Conservation (phyloP, 1,140 invertebrate species). For the Pseudomyrmex flavicornis region DNA sequence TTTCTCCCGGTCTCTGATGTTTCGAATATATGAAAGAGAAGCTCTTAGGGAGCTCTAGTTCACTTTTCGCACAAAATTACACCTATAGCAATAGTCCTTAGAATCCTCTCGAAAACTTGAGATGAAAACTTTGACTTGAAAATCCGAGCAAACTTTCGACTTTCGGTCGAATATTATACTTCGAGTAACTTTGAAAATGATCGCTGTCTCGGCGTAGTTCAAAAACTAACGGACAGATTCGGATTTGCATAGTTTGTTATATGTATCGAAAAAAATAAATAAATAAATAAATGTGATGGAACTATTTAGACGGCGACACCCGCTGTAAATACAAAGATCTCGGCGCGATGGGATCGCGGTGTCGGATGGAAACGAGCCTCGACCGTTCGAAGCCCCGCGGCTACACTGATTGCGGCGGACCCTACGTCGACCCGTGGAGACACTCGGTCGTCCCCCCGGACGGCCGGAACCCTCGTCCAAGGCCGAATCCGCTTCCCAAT, state of each 20-base stretch:
- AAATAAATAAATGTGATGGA: neutral
- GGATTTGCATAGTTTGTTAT: neutral
- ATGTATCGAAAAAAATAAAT: neutral
- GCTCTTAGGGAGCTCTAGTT: too few species aligned
- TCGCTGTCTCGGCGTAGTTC: too few species aligned
- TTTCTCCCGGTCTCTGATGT: too few species aligned
- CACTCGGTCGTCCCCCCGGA: slow-evolving; percentile 40
- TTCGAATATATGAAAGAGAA: too few species aligned
- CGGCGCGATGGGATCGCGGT: neutral
- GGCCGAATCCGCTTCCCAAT: slow-evolving; percentile 77
- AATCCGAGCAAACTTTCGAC: too few species aligned
- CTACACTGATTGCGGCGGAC: slow-evolving; percentile 81
- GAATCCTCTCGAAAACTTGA: too few species aligned
- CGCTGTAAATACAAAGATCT: neutral
- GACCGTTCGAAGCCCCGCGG: slow-evolving; percentile 64
- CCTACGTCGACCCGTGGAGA: slow-evolving; percentile 59
- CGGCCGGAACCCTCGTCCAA: slow-evolving; percentile 63
- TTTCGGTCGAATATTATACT: too few species aligned
- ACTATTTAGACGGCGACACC: slow-evolving; percentile 12
- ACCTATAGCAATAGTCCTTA: too few species aligned
- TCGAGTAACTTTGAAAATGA: too few species aligned
- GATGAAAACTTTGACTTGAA: too few species aligned
- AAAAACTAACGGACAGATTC: neutral
- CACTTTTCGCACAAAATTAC: too few species aligned
- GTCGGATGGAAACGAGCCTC: slow-evolving; percentile 41